Conservation (phyloP, 2,797 vertebrate species). For the Clamator glandarius region DNA sequence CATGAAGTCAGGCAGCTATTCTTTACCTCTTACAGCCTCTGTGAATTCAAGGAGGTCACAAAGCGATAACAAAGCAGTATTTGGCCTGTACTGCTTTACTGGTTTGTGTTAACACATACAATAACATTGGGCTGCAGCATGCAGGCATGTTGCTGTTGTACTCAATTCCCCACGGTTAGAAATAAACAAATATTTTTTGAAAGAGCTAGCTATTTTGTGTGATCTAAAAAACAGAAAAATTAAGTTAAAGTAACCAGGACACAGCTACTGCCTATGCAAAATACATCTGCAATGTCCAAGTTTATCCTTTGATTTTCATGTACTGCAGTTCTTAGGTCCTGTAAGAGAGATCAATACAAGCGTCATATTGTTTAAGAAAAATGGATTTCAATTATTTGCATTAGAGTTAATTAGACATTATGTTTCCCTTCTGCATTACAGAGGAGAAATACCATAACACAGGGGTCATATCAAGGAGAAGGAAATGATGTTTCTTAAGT, state of each 20-base stretch:
- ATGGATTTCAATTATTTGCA: background rate
- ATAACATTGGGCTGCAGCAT: background rate
- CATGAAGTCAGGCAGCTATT: conserved; percentile 9
- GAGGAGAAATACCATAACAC: background rate
- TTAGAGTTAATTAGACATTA: background rate
- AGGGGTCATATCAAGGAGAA: background rate
- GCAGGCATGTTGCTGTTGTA: background rate
- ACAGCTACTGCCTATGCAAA: background rate
- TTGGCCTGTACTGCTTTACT: background rate
- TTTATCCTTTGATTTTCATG: background rate
- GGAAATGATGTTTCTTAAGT: background rate
- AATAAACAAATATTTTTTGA: background rate
- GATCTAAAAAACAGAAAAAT: background rate
- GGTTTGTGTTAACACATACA: background rate
- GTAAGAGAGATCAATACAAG: background rate
- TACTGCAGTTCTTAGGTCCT: background rate
- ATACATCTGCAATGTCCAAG: background rate
- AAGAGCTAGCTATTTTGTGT: background rate
- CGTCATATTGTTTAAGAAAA: background rate
- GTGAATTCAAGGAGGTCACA: background rate
- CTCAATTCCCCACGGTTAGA: background rate
- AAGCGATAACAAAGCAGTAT: background rate
- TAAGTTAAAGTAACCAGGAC: background rate
- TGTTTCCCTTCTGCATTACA: background rate
- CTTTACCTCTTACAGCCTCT: background rate